Conservation (phyloP, 2,888 invertebrate species). For the Parochlus steinenii region DNA sequence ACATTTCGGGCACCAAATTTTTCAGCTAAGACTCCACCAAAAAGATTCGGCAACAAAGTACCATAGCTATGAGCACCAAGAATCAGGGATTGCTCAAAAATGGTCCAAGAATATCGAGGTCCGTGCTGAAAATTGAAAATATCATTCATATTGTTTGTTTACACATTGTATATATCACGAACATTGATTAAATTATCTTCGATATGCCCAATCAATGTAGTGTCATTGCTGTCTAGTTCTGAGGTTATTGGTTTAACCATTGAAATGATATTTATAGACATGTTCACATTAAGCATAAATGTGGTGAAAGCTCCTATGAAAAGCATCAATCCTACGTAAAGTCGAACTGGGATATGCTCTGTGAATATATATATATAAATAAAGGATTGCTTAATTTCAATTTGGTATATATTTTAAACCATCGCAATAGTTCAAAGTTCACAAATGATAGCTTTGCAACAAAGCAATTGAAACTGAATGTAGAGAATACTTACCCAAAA, state of each 20-base stretch:
- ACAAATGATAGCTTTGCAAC: no score
- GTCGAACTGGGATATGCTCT: constrained; percentile 4
- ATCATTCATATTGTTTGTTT: background rate
- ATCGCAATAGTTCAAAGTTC: no score
- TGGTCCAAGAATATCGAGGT: no score
- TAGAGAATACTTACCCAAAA: no score
- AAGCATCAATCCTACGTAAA: constrained; percentile 4
- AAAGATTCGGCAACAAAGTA: constrained; percentile 2
- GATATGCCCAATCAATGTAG: no score
- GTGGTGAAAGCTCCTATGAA: constrained; percentile 3
- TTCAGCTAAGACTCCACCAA: constrained; percentile 3
- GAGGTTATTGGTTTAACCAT: constrained; percentile 15
- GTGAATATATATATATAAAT: no score
- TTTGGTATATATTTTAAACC: no score
- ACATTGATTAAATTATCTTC: no score
- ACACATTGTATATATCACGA: no score
- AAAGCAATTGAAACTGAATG: no score
- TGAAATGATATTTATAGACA: constrained; percentile 4
- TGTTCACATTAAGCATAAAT: constrained; percentile 4
- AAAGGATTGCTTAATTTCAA: no score
- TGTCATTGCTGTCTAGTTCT: background rate
- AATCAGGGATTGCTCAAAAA: constrained; percentile 2
- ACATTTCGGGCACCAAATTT: background rate
- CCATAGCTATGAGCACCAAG: constrained; percentile 3
- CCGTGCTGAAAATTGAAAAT: no score